phyloP scores from a whole-genome alignment of 2,888 invertebrate species.

The Stictocephala bisonia region DNA sequence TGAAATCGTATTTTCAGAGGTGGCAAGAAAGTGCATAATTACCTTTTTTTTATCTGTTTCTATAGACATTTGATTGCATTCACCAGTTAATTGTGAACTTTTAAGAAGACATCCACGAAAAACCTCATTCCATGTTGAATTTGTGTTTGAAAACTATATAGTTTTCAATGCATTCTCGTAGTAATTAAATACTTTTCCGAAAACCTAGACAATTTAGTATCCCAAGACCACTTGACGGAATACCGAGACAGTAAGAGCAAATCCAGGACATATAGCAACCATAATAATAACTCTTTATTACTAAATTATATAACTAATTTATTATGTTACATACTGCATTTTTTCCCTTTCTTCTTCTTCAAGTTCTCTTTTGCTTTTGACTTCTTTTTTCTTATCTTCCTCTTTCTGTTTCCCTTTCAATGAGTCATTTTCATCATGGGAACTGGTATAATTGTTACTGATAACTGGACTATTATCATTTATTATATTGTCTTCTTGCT shows the following conservation, averaged over 20 bases:
- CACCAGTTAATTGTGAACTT: no score
- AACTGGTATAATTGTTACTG: neutral
- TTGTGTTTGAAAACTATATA: no score
- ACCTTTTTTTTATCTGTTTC: no score
- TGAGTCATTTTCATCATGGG: neutral
- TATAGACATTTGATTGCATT: no score
- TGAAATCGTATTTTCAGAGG: no score
- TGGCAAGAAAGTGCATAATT: no score
- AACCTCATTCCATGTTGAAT: no score
- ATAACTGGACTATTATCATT: neutral
- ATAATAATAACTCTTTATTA: neutral
- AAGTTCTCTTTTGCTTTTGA: conserved; percentile 78
- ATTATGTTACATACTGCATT: conserved; percentile 83
- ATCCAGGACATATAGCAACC: neutral
- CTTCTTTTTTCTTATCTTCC: conserved; percentile 69
- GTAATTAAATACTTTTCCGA: no score
- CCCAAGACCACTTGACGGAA: neutral
- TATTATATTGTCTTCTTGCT: neutral
- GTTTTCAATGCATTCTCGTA: no score
- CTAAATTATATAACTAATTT: neutral
- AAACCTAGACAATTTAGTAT: no score
- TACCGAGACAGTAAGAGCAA: neutral
- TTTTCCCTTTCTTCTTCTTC: conserved; percentile 96
- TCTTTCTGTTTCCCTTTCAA: neutral
- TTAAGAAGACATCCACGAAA: no score